phyloP scores from a whole-genome alignment of 2,888 invertebrate genomes.

The Drosophila lacicola region DNA sequence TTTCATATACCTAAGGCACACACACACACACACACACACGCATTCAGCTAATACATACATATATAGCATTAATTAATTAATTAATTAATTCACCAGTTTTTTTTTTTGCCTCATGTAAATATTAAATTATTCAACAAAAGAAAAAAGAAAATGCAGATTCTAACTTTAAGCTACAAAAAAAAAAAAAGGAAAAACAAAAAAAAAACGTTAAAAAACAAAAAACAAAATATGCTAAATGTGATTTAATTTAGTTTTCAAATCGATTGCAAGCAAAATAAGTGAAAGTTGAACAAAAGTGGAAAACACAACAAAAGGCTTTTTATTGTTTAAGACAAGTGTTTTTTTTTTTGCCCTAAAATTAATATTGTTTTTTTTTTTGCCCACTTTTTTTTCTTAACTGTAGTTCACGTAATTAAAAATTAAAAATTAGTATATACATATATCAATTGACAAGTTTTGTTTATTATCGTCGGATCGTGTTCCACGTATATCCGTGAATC shows the following conservation, averaged over 20 bases:
- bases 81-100: slow-evolving; percentile 7
- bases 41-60: slow-evolving; percentile 19
- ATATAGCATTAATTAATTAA: slow-evolving; percentile 30
- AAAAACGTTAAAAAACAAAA: neutral
- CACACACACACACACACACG: slow-evolving; percentile 17
- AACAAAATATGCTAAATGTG: slow-evolving; percentile 69
- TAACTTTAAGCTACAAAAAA: slow-evolving; percentile 35
- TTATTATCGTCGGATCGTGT: slow-evolving; percentile 1
- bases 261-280: slow-evolving; percentile 35
- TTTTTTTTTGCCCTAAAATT: slow-evolving; percentile 9
- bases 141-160: neutral
- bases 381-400: slow-evolving; percentile 13
- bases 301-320: slow-evolving; percentile 62
- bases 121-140: slow-evolving; percentile 45
- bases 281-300: slow-evolving; percentile 21
- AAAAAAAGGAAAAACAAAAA: slow-evolving; percentile 10
- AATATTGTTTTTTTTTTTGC: slow-evolving; percentile 27
- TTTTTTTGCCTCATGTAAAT: slow-evolving; percentile 52
- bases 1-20: slow-evolving; percentile 66
- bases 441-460: slow-evolving; percentile 4
- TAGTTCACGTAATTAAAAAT: slow-evolving; percentile 34
- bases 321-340: slow-evolving; percentile 61
- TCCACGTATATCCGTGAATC: no score
- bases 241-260: slow-evolving; percentile 73
- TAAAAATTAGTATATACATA: slow-evolving; percentile 20